Conservation (phyloP, 2,113 vertebrate species). For the Chloroceryle aenea region DNA sequence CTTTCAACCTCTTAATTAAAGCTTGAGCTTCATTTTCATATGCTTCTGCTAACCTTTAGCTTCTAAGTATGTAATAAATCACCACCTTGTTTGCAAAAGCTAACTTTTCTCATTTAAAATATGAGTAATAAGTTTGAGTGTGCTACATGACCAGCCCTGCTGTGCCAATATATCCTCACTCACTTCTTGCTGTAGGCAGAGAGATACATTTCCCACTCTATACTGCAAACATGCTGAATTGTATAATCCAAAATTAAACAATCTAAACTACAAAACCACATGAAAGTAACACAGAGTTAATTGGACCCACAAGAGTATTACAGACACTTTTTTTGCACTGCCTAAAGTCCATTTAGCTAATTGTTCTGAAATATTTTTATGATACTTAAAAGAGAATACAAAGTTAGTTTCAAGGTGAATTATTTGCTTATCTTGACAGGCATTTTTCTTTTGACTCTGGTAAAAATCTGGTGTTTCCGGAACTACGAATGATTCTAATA, state of each 20-base stretch:
- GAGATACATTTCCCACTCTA: not conserved
- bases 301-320: slow-evolving; percentile 28
- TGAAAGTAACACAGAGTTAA: slow-evolving; percentile 8
- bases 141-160: not conserved
- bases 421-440: not conserved
- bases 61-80: not conserved
- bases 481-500: not conserved
- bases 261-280: slow-evolving; percentile 26
- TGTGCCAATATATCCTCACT: not conserved
- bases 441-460: not conserved
- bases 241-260: slow-evolving; percentile 28
- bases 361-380: not conserved
- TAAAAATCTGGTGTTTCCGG: not conserved
- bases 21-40: not conserved
- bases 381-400: not conserved
- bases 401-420: not conserved
- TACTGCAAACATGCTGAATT: slow-evolving; percentile 16
- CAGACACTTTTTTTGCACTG: not conserved
- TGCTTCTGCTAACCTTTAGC: not conserved
- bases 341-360: not conserved
- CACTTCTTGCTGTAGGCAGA: not conserved
- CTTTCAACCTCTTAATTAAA: not conserved
- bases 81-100: not conserved
- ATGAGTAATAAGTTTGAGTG: not conserved
- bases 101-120: slow-evolving; percentile 22